phyloP scores from a whole-genome alignment of 2,113 vertebrate species.

The Abramis brama region DNA sequence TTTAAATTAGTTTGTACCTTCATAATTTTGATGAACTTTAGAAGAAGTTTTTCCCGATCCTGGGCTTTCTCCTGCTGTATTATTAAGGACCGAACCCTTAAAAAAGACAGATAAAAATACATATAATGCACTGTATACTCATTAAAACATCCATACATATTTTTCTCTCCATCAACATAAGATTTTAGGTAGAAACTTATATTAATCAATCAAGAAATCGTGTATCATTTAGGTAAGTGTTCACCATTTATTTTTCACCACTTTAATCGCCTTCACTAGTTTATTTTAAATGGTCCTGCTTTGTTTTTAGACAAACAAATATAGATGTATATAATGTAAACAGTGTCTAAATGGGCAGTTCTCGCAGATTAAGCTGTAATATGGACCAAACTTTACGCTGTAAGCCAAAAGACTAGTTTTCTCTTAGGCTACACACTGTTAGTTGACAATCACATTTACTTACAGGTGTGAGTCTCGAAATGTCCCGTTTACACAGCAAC shows the following conservation, averaged over 20 bases:
- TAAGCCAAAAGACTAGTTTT: not conserved
- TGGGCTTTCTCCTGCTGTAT: slow-evolving; percentile 94
- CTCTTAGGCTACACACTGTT: not conserved
- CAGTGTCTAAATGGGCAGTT: not conserved
- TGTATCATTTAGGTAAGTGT: not conserved
- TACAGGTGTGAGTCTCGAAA: too few relatives aligned
- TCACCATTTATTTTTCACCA: not conserved
- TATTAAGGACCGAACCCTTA: slow-evolving; percentile 94
- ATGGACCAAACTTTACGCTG: not conserved
- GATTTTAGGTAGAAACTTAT: not conserved
- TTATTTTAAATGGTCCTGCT: not conserved
- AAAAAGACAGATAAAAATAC: not conserved
- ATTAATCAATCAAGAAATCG: not conserved
- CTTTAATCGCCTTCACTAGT: not conserved
- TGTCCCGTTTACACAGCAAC: too few relatives aligned
- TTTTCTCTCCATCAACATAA: not conserved
- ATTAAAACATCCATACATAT: not conserved
- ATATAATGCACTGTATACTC: not conserved
- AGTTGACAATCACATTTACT: too few relatives aligned
- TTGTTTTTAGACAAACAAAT: not conserved
- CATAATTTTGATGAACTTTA: slow-evolving; percentile 96
- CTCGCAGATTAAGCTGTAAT: not conserved
- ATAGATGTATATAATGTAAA: not conserved
- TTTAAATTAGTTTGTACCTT: slow-evolving; percentile 76
- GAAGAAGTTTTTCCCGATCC: slow-evolving; percentile 88